phyloP scores from a whole-genome alignment of 2,113 vertebrate species.

The Pandion haliaetus region DNA sequence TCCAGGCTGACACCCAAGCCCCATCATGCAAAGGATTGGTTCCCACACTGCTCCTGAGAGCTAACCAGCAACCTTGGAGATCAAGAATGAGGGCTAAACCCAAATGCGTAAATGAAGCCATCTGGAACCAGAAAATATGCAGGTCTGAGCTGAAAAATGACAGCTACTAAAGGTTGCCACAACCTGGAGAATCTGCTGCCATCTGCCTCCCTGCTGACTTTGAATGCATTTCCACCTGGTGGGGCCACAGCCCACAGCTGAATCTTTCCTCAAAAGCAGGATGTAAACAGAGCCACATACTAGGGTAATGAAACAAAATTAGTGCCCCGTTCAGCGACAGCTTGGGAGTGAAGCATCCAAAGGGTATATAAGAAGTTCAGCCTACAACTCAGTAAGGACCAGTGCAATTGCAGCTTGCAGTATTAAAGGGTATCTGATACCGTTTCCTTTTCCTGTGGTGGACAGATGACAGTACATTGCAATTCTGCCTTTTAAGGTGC shows the following conservation, averaged over 20 bases:
- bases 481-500: background rate
- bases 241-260: background rate
- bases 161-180: background rate
- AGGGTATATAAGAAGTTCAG: background rate
- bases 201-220: background rate
- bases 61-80: background rate
- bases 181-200: background rate
- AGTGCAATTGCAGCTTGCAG: background rate
- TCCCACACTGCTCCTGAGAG: background rate
- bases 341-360: background rate
- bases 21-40: background rate
- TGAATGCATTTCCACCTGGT: background rate
- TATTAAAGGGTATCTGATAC: background rate
- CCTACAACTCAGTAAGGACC: background rate
- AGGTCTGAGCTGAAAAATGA: background rate
- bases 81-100: background rate
- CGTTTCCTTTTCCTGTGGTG: fast-evolving
- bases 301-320: background rate
- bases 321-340: background rate
- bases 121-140: background rate
- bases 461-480: background rate
- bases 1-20: background rate
- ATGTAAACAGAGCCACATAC: background rate
- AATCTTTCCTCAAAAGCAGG: background rate
- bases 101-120: background rate